Base-by-base conservation (phyloP, 2,797 vertebrate genomes). In the Acanthis flammea region DNA sequence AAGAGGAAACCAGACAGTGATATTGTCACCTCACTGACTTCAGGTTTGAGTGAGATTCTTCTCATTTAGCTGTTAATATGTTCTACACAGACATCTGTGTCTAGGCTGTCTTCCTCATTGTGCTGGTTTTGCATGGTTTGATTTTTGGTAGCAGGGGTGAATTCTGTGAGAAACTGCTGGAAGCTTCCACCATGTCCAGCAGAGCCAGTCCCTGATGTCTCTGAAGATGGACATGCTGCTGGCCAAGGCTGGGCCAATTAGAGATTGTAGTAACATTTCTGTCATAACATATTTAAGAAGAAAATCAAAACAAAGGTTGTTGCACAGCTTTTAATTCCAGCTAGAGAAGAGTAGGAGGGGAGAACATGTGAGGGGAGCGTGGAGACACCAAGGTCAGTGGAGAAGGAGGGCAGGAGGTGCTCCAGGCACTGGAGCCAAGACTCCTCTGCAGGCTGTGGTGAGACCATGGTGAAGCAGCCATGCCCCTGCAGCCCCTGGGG, bases 181-280 rank as follows among this genome's bases (percentile, higher is more conserved):
- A 33, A 33, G 31, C 19, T 42, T 51, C 37, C 37, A 18, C 24
- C 58, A 12, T 7, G 12, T 14, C 9, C 1, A 3, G 19, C 25
- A 51, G 19, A 33, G 19, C 4, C 14, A 23, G 4, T 42, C 9
- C 3, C 24, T 33, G 14, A 18, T 42, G 24, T 9, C 12, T 62
- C 47, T 28, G 47, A 33, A 33, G 19, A 62, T 6, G 24, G 25
- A 42, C 7, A 3, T 9, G 30, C 14, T 3, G 4, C 37, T 28
- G 37, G 30, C 24, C 24, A 51, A 18, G 6, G 7, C 31, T 23
- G 24, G 24, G 31, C 9, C 31, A 19, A 6, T 23, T 7, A 10
- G 4, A 51, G 30, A 51, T 3, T 7, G 2, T 42, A 5, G 12
- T 18, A 12, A 51, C 0, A 0, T 7, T 8, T 28, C 37, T 28